phyloP scores from a whole-genome alignment of 2,113 vertebrate genomes.

The Ageneiosus marmoratus region DNA sequence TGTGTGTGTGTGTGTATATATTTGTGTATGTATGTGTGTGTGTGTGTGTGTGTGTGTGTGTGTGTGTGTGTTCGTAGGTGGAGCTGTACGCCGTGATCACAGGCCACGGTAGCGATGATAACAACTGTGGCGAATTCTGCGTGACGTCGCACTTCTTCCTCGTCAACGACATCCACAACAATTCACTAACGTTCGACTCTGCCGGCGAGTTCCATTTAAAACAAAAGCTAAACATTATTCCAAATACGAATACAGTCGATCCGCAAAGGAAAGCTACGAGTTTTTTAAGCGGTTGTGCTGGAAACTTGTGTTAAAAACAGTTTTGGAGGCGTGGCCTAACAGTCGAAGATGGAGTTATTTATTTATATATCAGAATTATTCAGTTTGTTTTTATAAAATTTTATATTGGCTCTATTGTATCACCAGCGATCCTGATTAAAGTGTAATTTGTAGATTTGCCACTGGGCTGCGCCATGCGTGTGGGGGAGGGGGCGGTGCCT shows the following conservation, averaged over 20 bases:
- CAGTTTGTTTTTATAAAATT: too few relatives aligned
- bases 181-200: constrained; percentile 67
- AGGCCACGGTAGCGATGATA: constrained; percentile 75
- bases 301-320: not conserved
- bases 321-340: too few relatives aligned
- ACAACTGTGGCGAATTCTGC: constrained; percentile 76
- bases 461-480: constrained; percentile 70
- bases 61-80: constrained; percentile 63
- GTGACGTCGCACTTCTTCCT: constrained; percentile 78
- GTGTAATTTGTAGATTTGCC: not conserved
- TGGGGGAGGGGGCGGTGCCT: constrained; percentile 72
- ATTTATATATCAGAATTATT: too few relatives aligned
- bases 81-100: constrained; percentile 78
- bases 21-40: too few relatives aligned
- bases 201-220: constrained; percentile 65
- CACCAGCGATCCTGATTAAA: not conserved
- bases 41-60: too few relatives aligned
- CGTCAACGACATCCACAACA: constrained; percentile 68
- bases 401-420: not conserved
- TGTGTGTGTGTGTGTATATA: too few relatives aligned
- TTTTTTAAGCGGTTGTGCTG: too few relatives aligned
- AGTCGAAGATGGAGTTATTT: too few relatives aligned
- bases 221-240: not conserved
- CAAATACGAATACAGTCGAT: not conserved
- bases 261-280: not conserved